Conservation (phyloP, 2,113 vertebrate genomes). For the Bambusicola thoracicus region DNA sequence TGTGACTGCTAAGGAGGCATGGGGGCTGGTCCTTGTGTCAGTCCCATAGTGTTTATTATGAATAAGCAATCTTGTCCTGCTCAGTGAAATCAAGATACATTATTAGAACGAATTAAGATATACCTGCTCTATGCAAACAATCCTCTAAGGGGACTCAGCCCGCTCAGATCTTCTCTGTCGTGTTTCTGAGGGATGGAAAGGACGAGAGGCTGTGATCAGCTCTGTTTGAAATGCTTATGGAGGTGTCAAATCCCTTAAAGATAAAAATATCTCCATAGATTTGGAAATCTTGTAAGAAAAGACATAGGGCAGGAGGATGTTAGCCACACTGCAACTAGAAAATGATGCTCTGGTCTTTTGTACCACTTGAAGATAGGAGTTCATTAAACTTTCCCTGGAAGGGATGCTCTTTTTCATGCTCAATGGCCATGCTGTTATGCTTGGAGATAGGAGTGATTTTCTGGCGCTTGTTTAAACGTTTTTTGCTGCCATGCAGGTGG, state of each 20-base stretch:
- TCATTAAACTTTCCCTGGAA: background rate
- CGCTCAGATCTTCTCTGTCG: background rate
- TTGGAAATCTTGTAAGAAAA: background rate
- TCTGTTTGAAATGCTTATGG: background rate
- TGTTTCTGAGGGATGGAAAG: background rate
- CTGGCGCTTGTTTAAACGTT: background rate
- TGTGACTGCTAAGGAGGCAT: background rate
- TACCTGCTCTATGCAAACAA: accelerated
- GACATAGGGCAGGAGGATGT: background rate
- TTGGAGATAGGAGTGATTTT: background rate
- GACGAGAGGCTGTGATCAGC: background rate
- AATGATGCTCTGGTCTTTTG: background rate
- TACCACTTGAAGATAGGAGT: background rate
- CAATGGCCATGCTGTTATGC: background rate
- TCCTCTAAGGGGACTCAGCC: accelerated
- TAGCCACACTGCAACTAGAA: background rate
- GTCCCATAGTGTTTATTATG: background rate
- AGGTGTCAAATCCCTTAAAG: background rate
- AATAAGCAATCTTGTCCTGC: background rate
- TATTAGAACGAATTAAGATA: background rate
- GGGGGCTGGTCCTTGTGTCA: background rate
- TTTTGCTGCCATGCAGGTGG: constrained; percentile 78
- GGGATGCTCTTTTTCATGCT: accelerated
- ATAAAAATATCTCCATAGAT: background rate
- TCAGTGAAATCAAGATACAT: background rate